These are phyloP conservation scores for Holothuria leucospilota DNA, from an alignment of 53 echinoderm and acorn worm species.

Conservation along the genomic window DNA sequence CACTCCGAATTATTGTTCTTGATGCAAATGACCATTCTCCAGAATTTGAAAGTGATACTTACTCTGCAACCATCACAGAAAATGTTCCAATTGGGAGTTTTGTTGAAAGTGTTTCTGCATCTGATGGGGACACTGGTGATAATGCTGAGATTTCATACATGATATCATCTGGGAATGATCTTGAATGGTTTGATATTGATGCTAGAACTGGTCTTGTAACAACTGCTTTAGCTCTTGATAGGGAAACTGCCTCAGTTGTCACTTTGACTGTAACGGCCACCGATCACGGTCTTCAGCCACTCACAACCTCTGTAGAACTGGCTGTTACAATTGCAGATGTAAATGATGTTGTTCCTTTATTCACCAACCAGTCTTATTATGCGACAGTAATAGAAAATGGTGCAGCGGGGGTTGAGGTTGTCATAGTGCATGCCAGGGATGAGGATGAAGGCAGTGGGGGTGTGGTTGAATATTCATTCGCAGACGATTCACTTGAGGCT, in stretches of 20 bases:
- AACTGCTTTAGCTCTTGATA: conserved; percentile 68
- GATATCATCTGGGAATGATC: conserved; percentile 77
- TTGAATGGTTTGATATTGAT: conserved; percentile 87
- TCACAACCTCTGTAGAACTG: conserved; percentile 62
- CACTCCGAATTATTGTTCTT: conserved; percentile 70
- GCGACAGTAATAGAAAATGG: conserved; percentile 80
- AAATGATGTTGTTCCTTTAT: conserved; percentile 86
- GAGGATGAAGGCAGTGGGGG: conserved; percentile 77
- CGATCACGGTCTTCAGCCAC: conserved; percentile 75
- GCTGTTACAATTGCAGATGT: conserved; percentile 77
- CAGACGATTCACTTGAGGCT: conserved; percentile 52
- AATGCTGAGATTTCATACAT: conserved; percentile 84
- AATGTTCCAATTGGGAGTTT: conserved; percentile 77
- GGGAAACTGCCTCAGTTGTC: conserved; percentile 73
- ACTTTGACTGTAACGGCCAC: conserved; percentile 82
- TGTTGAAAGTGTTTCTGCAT: conserved; percentile 82
- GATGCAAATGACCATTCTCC: conserved; percentile 93
- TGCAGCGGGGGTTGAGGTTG: conserved; percentile 50
- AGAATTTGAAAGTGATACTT: conserved; percentile 62
- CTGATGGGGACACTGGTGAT: conserved; percentile 77
- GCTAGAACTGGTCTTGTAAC: conserved; percentile 72
- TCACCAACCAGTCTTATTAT: conserved; percentile 65
- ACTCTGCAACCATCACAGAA: conserved; percentile 73
- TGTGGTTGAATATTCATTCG: conserved; percentile 69
- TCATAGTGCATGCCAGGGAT: conserved; percentile 72